Evolutionary conservation across 2,888 invertebrate species (phyloP).

Genomic region (Torymus tubicola): DNA sequence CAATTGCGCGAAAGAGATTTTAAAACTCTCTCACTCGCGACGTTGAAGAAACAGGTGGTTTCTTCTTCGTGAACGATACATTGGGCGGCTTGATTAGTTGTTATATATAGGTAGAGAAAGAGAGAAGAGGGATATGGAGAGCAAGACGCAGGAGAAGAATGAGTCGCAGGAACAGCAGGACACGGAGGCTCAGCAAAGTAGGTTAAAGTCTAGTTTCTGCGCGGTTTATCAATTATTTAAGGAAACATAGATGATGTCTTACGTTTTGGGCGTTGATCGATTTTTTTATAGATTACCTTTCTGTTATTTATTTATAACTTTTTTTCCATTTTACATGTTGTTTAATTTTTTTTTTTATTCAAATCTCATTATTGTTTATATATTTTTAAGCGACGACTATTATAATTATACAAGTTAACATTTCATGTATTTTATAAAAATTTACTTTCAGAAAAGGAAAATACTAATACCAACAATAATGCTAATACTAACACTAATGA

Average conservation of each 20-base stretch:
- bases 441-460: constrained; percentile 48
- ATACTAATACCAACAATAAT: constrained; percentile 24
- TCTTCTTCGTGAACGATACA: too few species aligned
- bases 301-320: too few species aligned
- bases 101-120: not conserved
- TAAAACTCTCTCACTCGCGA: not conserved
- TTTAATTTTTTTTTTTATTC: not conserved
- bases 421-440: not conserved
- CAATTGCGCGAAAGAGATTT: constrained; percentile 27
- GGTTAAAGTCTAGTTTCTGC: constrained; percentile 41
- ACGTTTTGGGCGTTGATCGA: not conserved
- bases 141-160: constrained; percentile 52
- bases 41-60: constrained; percentile 53
- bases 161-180: constrained; percentile 52
- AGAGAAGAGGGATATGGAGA: constrained; percentile 46
- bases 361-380: not conserved
- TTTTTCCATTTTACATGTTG: not conserved
- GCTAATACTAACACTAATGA: constrained; percentile 39
- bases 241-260: not conserved
- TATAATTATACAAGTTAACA: not conserved
- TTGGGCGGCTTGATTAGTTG: too few species aligned
- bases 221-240: not conserved
- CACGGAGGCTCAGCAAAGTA: constrained; percentile 56
- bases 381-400: not conserved
- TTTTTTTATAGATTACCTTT: too few species aligned